These are phyloP conservation scores for Catharus fuscescens DNA, from an alignment of 2,113 vertebrate genomes.

Conservation along the genomic window DNA sequence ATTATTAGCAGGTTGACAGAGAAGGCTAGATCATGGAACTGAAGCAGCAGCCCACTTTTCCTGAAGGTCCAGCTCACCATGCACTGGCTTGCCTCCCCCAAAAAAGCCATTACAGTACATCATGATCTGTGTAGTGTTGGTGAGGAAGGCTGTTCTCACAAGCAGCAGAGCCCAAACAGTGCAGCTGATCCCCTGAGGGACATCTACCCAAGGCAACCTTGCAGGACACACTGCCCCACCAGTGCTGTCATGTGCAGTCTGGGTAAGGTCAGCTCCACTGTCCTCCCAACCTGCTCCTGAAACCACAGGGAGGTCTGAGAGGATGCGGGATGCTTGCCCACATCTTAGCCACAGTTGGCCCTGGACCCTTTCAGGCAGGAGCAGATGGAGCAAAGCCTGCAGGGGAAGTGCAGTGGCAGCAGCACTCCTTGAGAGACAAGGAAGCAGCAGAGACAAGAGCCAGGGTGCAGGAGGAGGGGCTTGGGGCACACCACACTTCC, in stretches of 20 bases:
- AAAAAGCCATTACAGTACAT: background rate
- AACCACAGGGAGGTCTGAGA: background rate
- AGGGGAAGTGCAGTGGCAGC: background rate
- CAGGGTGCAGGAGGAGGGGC: background rate
- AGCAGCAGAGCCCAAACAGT: background rate
- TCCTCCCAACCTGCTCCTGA: background rate
- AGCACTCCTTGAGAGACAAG: background rate
- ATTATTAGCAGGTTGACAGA: background rate
- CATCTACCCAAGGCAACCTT: background rate
- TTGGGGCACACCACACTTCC: accelerated
- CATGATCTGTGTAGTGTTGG: background rate
- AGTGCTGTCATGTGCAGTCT: accelerated
- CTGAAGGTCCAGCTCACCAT: background rate
- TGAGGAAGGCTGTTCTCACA: background rate
- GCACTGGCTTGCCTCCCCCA: accelerated
- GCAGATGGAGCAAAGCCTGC: background rate
- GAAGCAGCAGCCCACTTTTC: background rate
- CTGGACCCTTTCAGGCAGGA: background rate
- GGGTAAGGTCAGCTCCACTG: accelerated
- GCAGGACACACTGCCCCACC: background rate
- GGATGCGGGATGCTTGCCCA: too few relatives aligned
- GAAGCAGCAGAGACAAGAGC: background rate
- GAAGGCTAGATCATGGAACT: background rate
- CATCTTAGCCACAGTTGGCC: accelerated
- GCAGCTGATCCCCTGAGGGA: background rate